phyloP scores from a whole-genome alignment of 2,888 invertebrate genomes.

The Melinaea marsaeus region DNA sequence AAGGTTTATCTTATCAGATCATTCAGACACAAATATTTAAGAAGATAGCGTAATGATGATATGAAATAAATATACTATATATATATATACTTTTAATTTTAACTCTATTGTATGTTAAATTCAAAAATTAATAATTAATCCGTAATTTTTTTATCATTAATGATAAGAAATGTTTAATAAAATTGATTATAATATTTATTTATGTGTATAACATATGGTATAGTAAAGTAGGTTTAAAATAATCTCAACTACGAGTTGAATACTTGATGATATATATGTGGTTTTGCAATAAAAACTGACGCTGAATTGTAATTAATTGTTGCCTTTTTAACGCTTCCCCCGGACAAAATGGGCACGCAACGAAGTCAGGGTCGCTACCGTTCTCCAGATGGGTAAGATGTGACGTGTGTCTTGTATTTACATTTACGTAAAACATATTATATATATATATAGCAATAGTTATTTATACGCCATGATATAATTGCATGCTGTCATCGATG shows the following conservation, averaged over 20 bases:
- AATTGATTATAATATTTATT: not conserved
- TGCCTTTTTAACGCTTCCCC: conserved; percentile 77
- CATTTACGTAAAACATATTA: not conserved
- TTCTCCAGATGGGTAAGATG: conserved; percentile 84
- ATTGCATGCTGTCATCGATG: conserved; percentile 17
- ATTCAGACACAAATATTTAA: conserved; percentile 13
- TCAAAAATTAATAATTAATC: not conserved
- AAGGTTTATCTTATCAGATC: conserved; percentile 16
- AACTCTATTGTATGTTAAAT: no score
- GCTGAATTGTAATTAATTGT: conserved; percentile 74
- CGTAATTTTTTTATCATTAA: not conserved
- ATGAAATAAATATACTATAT: no score
- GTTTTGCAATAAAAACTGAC: conserved; percentile 42
- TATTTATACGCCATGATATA: conserved; percentile 9
- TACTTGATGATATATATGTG: conserved; percentile 7
- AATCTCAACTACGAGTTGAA: not conserved
- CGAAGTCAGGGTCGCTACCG: conserved; percentile 85
- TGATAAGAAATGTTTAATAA: not conserved
- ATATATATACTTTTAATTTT: no score
- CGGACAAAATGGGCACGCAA: conserved; percentile 64
- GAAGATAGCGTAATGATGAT: conserved; percentile 4
- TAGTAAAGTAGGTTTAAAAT: not conserved
- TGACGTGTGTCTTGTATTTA: conserved; percentile 3
- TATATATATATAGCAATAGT: not conserved
- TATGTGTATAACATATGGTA: not conserved